phyloP scores from a whole-genome alignment of 2,113 vertebrate genomes.

The Myotis lucifugus region DNA sequence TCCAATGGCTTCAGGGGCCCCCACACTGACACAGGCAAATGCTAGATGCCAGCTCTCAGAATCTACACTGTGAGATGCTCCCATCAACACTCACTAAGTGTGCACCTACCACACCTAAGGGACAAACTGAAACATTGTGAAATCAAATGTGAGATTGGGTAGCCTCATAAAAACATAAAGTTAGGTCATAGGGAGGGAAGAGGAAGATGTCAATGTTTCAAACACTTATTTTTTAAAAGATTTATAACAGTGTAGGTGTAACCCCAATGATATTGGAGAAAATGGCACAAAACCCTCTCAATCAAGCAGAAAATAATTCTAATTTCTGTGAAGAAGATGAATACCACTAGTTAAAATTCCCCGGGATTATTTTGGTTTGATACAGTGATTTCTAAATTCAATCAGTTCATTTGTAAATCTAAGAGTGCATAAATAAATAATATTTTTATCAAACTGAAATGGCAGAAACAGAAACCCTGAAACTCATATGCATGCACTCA shows the following conservation, averaged over 20 bases:
- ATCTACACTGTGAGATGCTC: not conserved
- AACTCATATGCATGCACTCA: not conserved
- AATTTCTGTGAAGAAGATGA: conserved; percentile 31
- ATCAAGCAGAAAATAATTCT: not conserved
- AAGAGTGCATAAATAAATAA: not conserved
- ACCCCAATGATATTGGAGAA: not conserved
- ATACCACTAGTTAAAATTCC: not conserved
- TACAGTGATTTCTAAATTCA: conserved; percentile 10
- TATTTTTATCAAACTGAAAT: not conserved
- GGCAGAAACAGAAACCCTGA: not conserved
- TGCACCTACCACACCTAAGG: not conserved
- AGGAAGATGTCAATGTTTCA: not conserved
- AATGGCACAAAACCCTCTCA: not conserved
- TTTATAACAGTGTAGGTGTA: not conserved
- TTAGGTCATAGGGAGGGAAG: not conserved
- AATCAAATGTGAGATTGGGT: not conserved
- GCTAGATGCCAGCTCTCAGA: not conserved
- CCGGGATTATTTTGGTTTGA: conserved; percentile 9
- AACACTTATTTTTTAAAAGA: not conserved
- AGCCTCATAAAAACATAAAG: not conserved
- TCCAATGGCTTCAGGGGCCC: not conserved
- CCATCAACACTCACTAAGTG: not conserved
- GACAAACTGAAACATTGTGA: conserved; percentile 28
- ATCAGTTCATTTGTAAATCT: conserved; percentile 36
- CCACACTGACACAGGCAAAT: not conserved